Conservation (phyloP, 1,140 invertebrate species). For the Drosophila neocordata region DNA sequence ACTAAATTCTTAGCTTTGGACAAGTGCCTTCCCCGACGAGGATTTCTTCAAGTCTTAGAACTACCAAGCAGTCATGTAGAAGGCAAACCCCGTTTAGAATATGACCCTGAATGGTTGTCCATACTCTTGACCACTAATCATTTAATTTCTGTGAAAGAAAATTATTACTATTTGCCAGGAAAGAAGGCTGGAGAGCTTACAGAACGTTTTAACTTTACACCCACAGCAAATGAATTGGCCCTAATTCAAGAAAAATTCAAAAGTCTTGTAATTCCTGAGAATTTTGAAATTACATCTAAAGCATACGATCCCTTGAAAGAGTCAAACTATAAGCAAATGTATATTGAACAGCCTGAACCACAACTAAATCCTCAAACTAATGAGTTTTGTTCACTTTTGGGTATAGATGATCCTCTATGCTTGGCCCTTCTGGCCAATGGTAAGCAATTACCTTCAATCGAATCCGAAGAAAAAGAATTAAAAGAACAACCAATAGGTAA, state of each 20-base stretch:
- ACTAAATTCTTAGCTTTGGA: constrained; percentile 98
- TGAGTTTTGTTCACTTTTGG: constrained; percentile 90
- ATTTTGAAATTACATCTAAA: constrained; percentile 90
- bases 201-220: constrained; percentile 89
- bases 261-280: constrained; percentile 87
- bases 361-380: constrained; percentile 92
- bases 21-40: constrained; percentile 95
- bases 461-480: background rate
- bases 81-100: constrained; percentile 86
- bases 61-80: constrained; percentile 63
- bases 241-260: constrained; percentile 87
- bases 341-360: constrained; percentile 82
- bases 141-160: constrained; percentile 89
- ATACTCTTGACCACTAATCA: constrained; percentile 95
- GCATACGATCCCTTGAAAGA: constrained; percentile 84
- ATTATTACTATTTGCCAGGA: constrained; percentile 91
- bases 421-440: constrained; percentile 83
- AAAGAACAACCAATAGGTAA: background rate
- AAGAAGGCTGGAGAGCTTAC: constrained; percentile 85
- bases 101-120: constrained; percentile 97
- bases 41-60: constrained; percentile 92
- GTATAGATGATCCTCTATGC: constrained; percentile 89
- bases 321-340: constrained; percentile 61
- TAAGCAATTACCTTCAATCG: constrained; percentile 46
- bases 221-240: constrained; percentile 89